Evolutionary conservation across 2,797 vertebrate genomes (phyloP).

Genomic region (Lacerta bilineata): DNA sequence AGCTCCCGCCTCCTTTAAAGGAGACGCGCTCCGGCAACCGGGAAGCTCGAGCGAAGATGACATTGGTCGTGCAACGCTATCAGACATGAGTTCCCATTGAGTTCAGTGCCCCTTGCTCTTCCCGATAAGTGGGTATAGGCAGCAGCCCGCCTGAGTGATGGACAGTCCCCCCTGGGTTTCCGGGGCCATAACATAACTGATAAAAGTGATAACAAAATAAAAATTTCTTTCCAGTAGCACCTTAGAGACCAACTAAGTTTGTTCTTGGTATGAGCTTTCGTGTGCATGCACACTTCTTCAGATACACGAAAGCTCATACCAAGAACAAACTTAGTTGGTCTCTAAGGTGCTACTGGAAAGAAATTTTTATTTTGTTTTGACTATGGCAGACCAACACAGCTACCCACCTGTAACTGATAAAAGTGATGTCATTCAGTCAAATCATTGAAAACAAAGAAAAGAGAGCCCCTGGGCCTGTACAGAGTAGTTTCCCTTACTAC

Average conservation of each 20-base stretch:
- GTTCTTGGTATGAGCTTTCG: too few species aligned
- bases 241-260: too few species aligned
- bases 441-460: neutral
- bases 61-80: neutral
- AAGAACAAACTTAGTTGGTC: too few species aligned
- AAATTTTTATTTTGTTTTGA: too few species aligned
- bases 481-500: neutral
- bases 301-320: too few species aligned
- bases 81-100: neutral
- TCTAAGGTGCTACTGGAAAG: too few species aligned
- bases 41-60: too few species aligned
- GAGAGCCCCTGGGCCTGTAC: neutral
- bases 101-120: neutral
- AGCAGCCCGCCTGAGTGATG: neutral
- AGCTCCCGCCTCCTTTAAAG: conserved; percentile 34
- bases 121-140: neutral
- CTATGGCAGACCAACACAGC: too few species aligned
- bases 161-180: neutral
- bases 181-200: neutral
- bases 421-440: neutral
- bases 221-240: too few species aligned
- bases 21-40: neutral
- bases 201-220: neutral
- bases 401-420: neutral
- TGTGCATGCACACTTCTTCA: too few species aligned